Evolutionary conservation across 1,140 invertebrate species (phyloP), one percentile per base, ranked within the genome.

Genomic region (Anthonomus grandis): DNA sequence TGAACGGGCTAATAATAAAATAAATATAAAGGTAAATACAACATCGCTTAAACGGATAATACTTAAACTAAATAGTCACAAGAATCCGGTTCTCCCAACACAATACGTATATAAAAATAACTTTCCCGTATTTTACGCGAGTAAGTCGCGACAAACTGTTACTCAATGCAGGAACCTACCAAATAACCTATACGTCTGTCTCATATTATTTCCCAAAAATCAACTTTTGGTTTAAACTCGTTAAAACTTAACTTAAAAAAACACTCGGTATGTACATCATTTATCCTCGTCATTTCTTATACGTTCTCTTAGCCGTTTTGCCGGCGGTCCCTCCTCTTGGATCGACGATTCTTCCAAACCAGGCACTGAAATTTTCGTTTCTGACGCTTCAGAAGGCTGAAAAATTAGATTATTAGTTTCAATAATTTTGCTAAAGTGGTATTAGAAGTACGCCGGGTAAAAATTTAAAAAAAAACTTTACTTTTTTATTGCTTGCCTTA

Each of bases 351-450:
- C 84, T 58, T 84, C 83, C 45, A 87, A 75, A 8, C 84, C 84
- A 31, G 86, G 86, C 52, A 87, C 75, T 70, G 86, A 83, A 62
- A 87, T 87, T 72, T 85, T 84, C 13, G 86, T 87, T 61, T 87
- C 85, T 1, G 85, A 86, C 18, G 86, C 85, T 77, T 86, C 84
- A n/a, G 84, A 84, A 27, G 85, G 85, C 86, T 87, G 76, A 6
- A 59, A 57, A 52, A 57, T n/a, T n/a, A n/a, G n/a, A n/a, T n/a
- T n/a, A n/a, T n/a, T n/a, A n/a, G n/a, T n/a, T n/a, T n/a, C n/a
- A n/a, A n/a, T n/a, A n/a, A n/a, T n/a, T n/a, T n/a, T n/a, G n/a
- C n/a, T n/a, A n/a, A n/a, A n/a, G n/a, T n/a, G n/a, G n/a, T n/a
- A n/a, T n/a, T n/a, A n/a, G n/a, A n/a, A n/a, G n/a, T n/a, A n/a